Conservation (phyloP, 2,113 vertebrate species). For the Strigops habroptila region DNA sequence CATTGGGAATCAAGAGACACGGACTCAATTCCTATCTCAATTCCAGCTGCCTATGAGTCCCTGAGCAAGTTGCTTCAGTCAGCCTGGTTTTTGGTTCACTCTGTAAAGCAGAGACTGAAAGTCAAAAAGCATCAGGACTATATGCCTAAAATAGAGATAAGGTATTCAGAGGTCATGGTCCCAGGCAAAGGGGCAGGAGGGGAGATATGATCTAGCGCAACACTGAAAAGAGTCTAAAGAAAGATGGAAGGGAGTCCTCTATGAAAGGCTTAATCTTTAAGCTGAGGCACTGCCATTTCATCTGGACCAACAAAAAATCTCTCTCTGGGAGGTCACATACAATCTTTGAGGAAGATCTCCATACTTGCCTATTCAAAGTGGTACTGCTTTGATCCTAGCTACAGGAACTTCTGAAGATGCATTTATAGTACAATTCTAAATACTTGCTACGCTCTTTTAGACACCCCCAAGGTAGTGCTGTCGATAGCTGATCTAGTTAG, state of each 20-base stretch:
- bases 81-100: neutral
- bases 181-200: neutral
- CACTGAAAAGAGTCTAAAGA: neutral
- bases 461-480: neutral
- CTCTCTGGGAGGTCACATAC: neutral
- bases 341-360: neutral
- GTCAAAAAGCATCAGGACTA: neutral
- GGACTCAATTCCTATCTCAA: neutral
- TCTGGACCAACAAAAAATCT: neutral
- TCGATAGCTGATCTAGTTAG: neutral
- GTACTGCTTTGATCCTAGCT: neutral
- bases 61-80: neutral
- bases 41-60: neutral
- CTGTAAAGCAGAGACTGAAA: neutral
- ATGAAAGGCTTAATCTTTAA: neutral
- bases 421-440: neutral
- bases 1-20: neutral
- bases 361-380: neutral
- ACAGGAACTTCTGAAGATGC: neutral
- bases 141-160: neutral
- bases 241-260: neutral
- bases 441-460: neutral
- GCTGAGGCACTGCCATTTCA: neutral
- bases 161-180: neutral
- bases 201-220: neutral